phyloP scores from a whole-genome alignment of 23 tunicate genomes.

The Trididemnum clinides region DNA sequence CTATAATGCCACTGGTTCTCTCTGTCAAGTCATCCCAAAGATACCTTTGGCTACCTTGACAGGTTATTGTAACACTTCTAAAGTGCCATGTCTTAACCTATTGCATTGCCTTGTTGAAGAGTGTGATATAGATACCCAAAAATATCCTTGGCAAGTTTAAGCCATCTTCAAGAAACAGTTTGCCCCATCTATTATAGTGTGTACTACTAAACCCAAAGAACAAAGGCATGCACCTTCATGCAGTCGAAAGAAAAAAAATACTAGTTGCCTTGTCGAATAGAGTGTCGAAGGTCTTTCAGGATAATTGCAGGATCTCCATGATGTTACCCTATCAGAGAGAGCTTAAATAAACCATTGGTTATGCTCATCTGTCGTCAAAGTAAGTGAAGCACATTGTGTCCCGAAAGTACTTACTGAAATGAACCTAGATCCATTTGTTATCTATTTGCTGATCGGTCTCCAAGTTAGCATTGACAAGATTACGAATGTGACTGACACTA shows the following conservation, averaged over 20 bases:
- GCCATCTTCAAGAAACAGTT: neutral
- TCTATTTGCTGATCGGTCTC: neutral
- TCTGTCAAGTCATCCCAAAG: neutral
- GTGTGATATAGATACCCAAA: neutral
- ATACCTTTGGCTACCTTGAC: too few relatives aligned
- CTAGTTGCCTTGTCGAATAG: too few relatives aligned
- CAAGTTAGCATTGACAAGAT: neutral
- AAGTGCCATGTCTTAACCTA: too few relatives aligned
- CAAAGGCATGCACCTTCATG: neutral
- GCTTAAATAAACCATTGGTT: neutral
- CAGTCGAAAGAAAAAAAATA: too few relatives aligned
- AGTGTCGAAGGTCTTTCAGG: too few relatives aligned
- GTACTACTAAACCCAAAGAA: neutral
- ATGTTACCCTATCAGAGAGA: neutral
- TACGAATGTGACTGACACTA: neutral
- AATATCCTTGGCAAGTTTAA: neutral
- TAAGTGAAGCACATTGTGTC: neutral
- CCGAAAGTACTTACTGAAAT: neutral
- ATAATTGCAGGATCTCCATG: neutral
- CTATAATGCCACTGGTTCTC: neutral
- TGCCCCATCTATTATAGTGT: neutral
- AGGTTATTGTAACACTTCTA: too few relatives aligned
- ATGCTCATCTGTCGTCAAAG: neutral
- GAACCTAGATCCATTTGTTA: neutral
- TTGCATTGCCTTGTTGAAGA: neutral